phyloP scores from a whole-genome alignment of 1,140 invertebrate species.

The Wasmannia auropunctata region DNA sequence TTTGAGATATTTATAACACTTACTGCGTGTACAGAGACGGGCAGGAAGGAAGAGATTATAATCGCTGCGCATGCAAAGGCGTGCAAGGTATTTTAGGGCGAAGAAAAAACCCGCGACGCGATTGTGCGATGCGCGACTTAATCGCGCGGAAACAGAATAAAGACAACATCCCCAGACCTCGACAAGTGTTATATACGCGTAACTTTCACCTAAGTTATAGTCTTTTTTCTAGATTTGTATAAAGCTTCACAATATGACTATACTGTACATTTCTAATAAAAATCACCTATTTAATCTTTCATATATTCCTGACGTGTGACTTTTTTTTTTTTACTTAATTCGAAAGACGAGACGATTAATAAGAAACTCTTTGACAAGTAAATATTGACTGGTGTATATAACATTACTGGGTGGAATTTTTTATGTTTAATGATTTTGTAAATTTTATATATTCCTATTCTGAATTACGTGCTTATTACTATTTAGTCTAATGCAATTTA shows the following conservation, averaged over 20 bases:
- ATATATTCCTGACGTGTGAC: not conserved
- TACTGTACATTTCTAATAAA: slow-evolving; percentile 81
- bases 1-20: slow-evolving; percentile 73
- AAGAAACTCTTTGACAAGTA: not conserved
- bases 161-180: not conserved
- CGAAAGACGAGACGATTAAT: not conserved
- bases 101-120: not conserved
- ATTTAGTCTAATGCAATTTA: not conserved
- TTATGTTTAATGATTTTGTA: not conserved
- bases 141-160: not conserved
- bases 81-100: slow-evolving; percentile 36
- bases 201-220: slow-evolving; percentile 58
- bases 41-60: slow-evolving; percentile 39
- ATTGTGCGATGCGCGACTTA: slow-evolving; percentile 16
- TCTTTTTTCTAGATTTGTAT: slow-evolving; percentile 68
- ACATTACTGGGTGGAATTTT: not conserved
- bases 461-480: not conserved
- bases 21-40: slow-evolving; percentile 35
- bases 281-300: slow-evolving; percentile 70
- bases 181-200: slow-evolving; percentile 25
- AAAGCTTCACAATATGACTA: slow-evolving; percentile 71
- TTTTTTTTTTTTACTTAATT: not conserved
- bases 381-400: not conserved
- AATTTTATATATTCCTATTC: not conserved
- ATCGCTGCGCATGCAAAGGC: slow-evolving; percentile 14